Evolutionary conservation across 2,888 invertebrate species (phyloP).

Genomic region (Actias luna): DNA sequence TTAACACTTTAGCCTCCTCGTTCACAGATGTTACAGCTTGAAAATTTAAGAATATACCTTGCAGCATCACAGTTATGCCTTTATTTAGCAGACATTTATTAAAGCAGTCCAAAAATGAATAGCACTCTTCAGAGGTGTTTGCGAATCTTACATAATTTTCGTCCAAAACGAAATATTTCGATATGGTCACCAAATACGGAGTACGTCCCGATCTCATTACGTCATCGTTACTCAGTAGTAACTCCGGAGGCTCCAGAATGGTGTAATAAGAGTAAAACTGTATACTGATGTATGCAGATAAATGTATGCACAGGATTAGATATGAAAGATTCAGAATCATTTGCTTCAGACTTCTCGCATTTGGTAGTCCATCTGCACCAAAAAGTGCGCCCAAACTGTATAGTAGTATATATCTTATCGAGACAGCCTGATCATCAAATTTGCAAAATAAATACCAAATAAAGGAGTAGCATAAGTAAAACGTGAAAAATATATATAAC

Average conservation of each 20-base stretch:
- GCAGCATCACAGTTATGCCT: slow-evolving; percentile 50
- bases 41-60: slow-evolving; percentile 43
- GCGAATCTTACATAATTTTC: slow-evolving; percentile 45
- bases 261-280: slow-evolving; percentile 64
- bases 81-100: slow-evolving; percentile 37
- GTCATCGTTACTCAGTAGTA: slow-evolving; percentile 48
- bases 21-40: slow-evolving; percentile 53
- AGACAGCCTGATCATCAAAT: slow-evolving; percentile 42
- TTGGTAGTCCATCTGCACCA: slow-evolving; percentile 47
- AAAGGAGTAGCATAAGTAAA: slow-evolving; percentile 49
- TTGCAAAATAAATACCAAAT: slow-evolving; percentile 46
- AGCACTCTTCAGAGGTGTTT: slow-evolving; percentile 47
- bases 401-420: slow-evolving; percentile 43
- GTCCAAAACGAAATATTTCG: slow-evolving; percentile 52
- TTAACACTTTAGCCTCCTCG: slow-evolving; percentile 55
- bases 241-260: slow-evolving; percentile 50
- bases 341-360: slow-evolving; percentile 52
- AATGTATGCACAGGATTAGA: slow-evolving; percentile 52
- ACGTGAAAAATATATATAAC: slow-evolving; percentile 55
- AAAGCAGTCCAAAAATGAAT: slow-evolving; percentile 45
- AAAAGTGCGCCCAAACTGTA: slow-evolving; percentile 58
- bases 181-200: slow-evolving; percentile 38
- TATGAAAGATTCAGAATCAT: slow-evolving; percentile 55
- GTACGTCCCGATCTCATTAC: slow-evolving; percentile 48
- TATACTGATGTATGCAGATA: slow-evolving; percentile 54